Percentiles rank a stretch among this genome's conserved stretches.
These are phyloP conservation scores for Canis aureus DNA, from an alignment of 2,113 vertebrate genomes.

Conservation along the genomic window DNA sequence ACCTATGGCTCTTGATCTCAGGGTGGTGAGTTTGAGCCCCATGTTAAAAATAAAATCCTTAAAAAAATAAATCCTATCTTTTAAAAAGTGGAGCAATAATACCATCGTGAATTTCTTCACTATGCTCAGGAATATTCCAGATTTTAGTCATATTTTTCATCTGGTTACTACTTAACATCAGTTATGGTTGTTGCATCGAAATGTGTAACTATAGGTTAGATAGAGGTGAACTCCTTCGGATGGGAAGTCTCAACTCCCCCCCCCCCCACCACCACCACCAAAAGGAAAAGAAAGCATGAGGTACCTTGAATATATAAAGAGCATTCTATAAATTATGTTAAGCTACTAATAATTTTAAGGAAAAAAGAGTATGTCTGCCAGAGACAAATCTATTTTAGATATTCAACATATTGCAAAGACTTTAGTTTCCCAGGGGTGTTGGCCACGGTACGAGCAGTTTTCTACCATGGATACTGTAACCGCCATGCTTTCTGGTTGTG, in stretches of 20 bases:
- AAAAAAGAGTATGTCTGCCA: background rate
- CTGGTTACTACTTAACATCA: background rate
- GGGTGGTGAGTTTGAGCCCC: background rate
- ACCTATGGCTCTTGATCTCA: background rate
- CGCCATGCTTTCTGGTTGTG: background rate
- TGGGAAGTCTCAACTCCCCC: background rate
- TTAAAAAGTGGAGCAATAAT: background rate
- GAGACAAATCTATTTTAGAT: background rate
- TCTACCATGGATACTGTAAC: background rate
- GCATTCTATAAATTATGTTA: background rate
- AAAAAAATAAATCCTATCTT: background rate
- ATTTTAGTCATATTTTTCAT: background rate
- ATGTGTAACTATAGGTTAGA: background rate
- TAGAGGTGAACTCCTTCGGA: background rate
- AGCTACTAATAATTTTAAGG: background rate
- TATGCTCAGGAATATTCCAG: background rate
- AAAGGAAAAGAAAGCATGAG: background rate
- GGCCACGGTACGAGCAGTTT: background rate
- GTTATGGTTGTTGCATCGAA: background rate
- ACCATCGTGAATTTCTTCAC: background rate
- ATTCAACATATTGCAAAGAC: background rate
- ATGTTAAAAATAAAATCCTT: background rate
- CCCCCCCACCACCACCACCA: background rate
- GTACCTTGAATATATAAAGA: background rate
- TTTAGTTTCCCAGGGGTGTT: background rate